Percentiles rank a stretch among this genome's conserved stretches.
phyloP scores from a whole-genome alignment of 2,113 vertebrate species.

The Nothobranchius kuhntae region DNA sequence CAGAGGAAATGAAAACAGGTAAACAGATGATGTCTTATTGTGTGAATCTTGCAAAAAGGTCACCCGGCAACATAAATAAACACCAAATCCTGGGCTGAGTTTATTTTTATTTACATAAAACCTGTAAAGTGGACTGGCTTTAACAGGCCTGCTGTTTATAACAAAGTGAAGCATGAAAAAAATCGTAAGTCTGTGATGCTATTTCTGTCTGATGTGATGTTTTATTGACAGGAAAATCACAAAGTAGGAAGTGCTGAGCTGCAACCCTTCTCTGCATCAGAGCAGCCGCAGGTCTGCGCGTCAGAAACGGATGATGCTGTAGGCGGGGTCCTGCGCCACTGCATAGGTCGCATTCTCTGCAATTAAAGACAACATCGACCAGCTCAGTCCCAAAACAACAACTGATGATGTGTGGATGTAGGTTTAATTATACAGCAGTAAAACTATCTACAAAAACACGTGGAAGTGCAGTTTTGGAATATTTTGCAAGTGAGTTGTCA shows the following conservation, averaged over 20 bases:
- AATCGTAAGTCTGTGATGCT: background rate
- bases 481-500: too few relatives aligned
- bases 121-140: too few relatives aligned
- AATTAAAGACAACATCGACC: constrained; percentile 14
- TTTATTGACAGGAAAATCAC: constrained; percentile 20
- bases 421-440: background rate
- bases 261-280: too few relatives aligned
- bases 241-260: constrained; percentile 3
- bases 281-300: background rate
- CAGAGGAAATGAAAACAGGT: constrained; percentile 36
- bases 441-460: background rate
- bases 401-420: background rate
- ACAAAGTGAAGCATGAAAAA: background rate
- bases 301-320: constrained; percentile 74
- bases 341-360: constrained; percentile 68
- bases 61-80: too few relatives aligned
- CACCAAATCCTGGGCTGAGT: too few relatives aligned
- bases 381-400: background rate
- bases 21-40: background rate
- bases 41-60: too few relatives aligned
- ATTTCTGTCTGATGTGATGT: background rate
- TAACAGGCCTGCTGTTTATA: too few relatives aligned
- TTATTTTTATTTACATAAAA: too few relatives aligned
- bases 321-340: constrained; percentile 59
- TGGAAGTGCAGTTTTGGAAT: too few relatives aligned